Evolutionary conservation across 2,888 invertebrate species (phyloP), one percentile per base, ranked within the genome.

Genomic region (Disparrhopalites patrizii): DNA sequence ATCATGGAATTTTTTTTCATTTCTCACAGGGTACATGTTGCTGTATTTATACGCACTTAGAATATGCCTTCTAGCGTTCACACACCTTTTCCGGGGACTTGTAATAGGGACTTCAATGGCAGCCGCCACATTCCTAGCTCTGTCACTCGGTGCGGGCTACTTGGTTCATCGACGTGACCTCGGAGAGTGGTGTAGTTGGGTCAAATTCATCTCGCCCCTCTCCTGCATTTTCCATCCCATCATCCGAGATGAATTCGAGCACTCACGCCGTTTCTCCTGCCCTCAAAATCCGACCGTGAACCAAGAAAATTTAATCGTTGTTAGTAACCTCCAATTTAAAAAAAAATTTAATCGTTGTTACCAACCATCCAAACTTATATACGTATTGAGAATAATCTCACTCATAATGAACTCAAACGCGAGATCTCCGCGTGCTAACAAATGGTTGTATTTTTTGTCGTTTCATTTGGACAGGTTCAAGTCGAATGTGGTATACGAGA

Each of bases 221-320:
- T 82, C 85, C 65, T 91, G 91, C 90, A 78, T 87, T 1, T 77
- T 89, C 71, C 86, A 88, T 0, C 85, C 86, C 69, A 78, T 91
- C 55, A 78, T 87, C 62, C 82, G 83, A 66, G 81, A 85, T 69
- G 90, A 91, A 76, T 83, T 87, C 61, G 85, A 67, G n/a, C 68
- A 72, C 54, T 73, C 75, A n/a, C 62, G 72, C 18, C 62, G 69
- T 18, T 77, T 78, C 67, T 65, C 71, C 4, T 79, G 79, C 65
- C 76, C 76, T 30, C 75, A 77, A 8, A 80, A 79, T 70, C 85
- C 93, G 85, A 86, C 91, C 69, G 89, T 91, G 76, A 87, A 89
- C 76, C 90, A 90, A 79, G 91, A 91, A 77, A 57, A 57, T 57
- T 50, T 15, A 8, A 61, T 50, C n/a, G 60, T 61, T 31, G 91